Percentiles rank a stretch among this genome's conserved stretches.
These are phyloP conservation scores for Apodemus agrarius DNA, from an alignment of 2,797 vertebrate species.

Conservation along the genomic window DNA sequence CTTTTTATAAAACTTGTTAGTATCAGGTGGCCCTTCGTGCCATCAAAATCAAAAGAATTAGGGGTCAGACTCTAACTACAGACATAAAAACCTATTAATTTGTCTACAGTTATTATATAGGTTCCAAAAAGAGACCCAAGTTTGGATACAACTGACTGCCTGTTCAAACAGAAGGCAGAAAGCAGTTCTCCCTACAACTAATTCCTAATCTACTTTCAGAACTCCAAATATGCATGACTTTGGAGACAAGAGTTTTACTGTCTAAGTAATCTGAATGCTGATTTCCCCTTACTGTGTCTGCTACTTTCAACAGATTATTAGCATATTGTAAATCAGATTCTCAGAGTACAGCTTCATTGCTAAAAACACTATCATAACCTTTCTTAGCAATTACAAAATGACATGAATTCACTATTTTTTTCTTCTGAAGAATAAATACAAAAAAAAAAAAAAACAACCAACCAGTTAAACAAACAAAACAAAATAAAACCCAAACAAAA, in stretches of 20 bases:
- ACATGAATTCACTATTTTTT: background rate
- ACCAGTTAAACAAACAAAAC: background rate
- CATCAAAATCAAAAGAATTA: slow-evolving; percentile 81
- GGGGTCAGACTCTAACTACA: slow-evolving; percentile 81
- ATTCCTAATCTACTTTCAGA: background rate
- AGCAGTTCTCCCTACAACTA: slow-evolving; percentile 35
- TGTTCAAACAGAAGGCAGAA: slow-evolving; percentile 67
- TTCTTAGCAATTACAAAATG: slow-evolving; percentile 14
- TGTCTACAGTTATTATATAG: slow-evolving; percentile 78
- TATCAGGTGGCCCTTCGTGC: slow-evolving; percentile 84
- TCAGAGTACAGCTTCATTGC: background rate
- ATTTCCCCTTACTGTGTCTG: background rate
- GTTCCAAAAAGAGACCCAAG: slow-evolving; percentile 62
- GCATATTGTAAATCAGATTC: background rate
- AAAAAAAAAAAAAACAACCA: too few relatives aligned
- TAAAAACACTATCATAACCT: background rate
- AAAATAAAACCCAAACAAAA: background rate
- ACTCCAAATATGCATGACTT: background rate
- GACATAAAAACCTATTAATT: slow-evolving; percentile 81
- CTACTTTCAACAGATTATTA: background rate
- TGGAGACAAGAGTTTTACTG: background rate
- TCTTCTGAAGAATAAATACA: slow-evolving; percentile 20
- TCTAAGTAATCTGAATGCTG: background rate
- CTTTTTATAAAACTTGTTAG: slow-evolving; percentile 73
- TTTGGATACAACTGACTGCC: slow-evolving; percentile 72